Conservation (phyloP, 2,113 vertebrate species). For the Perca schrenkii region DNA sequence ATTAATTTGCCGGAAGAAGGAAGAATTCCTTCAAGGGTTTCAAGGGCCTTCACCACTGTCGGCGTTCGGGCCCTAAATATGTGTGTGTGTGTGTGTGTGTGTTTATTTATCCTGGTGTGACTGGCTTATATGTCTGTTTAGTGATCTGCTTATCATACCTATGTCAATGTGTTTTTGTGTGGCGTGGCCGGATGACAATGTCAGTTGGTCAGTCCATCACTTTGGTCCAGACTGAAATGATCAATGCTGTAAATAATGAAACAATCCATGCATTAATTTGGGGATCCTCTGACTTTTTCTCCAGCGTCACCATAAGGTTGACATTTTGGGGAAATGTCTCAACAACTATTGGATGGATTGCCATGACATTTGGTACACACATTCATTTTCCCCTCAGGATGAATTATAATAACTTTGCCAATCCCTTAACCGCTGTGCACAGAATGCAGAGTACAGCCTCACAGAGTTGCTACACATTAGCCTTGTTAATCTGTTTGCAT, state of each 20-base stretch:
- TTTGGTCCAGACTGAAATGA: not conserved
- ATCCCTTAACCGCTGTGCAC: not conserved
- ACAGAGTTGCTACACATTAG: not conserved
- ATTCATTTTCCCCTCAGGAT: not conserved
- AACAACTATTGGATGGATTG: not conserved
- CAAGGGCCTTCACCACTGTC: no score
- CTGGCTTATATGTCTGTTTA: no score
- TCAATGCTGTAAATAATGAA: no score
- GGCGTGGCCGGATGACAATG: not conserved
- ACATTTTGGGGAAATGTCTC: no score
- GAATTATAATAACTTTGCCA: not conserved
- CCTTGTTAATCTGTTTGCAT: not conserved
- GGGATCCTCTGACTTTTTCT: no score
- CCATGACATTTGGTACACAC: not conserved
- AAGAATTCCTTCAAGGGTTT: no score
- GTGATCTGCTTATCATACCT: not conserved
- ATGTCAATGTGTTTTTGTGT: not conserved
- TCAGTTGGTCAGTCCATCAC: not conserved
- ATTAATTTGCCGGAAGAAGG: no score
- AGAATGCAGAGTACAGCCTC: not conserved
- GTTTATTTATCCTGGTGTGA: not conserved
- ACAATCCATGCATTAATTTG: no score
- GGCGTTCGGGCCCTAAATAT: no score
- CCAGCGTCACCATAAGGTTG: no score
- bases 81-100: not conserved